Base-by-base conservation (phyloP, 2,113 vertebrate genomes). In the Guaruba guarouba region DNA sequence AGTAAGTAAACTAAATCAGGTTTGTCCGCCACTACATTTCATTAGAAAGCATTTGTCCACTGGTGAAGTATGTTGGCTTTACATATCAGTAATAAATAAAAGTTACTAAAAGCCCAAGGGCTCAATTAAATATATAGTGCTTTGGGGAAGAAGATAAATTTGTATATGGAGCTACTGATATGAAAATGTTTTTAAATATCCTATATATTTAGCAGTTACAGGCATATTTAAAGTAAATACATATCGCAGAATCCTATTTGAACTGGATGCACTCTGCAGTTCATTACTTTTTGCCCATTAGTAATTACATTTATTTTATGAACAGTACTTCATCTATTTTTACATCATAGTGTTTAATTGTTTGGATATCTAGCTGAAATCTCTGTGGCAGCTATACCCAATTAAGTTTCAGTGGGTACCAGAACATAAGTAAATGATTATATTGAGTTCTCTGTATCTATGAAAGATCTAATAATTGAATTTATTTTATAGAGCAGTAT, bases 11-110 rank as follows among this genome's bases (percentile, higher is more conserved):
- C 74, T 49, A 80, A 81, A 86, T 94, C 90, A 70, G 28, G 11
- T 80, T 82, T 71, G 48, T 73, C 79, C 8, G 71, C 67, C 31
- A 68, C 41, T 82, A 91, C 48, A 78, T 97, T 97, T 94, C 74
- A 93, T 94, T 97, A 97, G 86, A 86, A 95, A 92, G 35, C 63
- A 88, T 69, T 82, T 91, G 82, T 93, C 92, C 88, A 85, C 35
- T 94, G 86, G 81, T 95, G 87, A 96, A 92, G 59, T 68, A 39
- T 48, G 92, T 92, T 92, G 41, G 35, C 88, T 95, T 95, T 85
- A 77, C 43, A 82, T 49, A 96, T 87, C 68, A 92, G 84, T 94
- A 96, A 96, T 94, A 94, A 97, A 97, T 96, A 94, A 96, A 96
- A 96, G 81, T 82, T 76, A 93, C 96, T 96, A 82, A 10, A 39